phyloP scores from a whole-genome alignment of 92 coral and sea anemone species.

The Parazoanthus darwini region DNA sequence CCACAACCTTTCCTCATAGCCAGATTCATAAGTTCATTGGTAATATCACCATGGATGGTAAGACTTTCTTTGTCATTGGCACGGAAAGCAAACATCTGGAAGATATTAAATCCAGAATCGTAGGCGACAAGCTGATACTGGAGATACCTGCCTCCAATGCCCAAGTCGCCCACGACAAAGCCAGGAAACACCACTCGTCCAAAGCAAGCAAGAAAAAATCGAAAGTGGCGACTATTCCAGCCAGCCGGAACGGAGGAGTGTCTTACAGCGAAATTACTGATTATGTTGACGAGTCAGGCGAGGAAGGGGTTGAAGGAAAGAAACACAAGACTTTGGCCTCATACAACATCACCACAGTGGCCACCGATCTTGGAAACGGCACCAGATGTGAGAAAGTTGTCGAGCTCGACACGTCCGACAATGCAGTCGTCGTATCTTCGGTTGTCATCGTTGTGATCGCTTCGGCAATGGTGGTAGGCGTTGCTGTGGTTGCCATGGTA shows the following conservation, averaged over 20 bases:
- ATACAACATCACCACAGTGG: constrained; percentile 76
- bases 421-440: constrained; percentile 99
- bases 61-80: constrained; percentile 83
- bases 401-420: constrained; percentile 97
- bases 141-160: constrained; percentile 74
- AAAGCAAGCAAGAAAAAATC: constrained; percentile 64
- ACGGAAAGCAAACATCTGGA: constrained; percentile 89
- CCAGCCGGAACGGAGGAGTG: not conserved
- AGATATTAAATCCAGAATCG: constrained; percentile 64
- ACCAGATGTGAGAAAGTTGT: constrained; percentile 95
- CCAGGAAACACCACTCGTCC: constrained; percentile 28
- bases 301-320: constrained; percentile 47
- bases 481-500: constrained; percentile 99
- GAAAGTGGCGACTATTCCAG: constrained; percentile 36
- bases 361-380: constrained; percentile 71
- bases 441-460: constrained; percentile 99
- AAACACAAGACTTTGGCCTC: constrained; percentile 70
- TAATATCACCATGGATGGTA: constrained; percentile 94
- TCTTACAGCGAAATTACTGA: constrained; percentile 85
- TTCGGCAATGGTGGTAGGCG: constrained; percentile 99
- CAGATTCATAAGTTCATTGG: constrained; percentile 86
- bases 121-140: constrained; percentile 72
- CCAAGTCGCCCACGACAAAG: constrained; percentile 38
- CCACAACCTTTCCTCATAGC: not conserved
- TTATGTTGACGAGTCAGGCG: constrained; percentile 67